Base-by-base conservation (phyloP, 1,140 invertebrate genomes). In the Vanessa atalanta region DNA sequence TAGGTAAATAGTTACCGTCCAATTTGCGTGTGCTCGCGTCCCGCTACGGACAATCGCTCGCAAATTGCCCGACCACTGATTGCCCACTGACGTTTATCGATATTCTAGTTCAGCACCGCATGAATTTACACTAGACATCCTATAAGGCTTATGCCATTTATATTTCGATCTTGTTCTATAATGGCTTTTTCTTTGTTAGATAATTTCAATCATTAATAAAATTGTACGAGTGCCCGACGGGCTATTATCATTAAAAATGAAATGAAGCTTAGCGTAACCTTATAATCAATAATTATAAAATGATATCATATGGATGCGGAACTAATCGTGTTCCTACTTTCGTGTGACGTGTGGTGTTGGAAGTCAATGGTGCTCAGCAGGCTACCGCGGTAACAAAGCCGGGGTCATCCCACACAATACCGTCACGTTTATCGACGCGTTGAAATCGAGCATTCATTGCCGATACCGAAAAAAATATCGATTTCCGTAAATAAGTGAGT, bases 401-500 rank as follows among this genome's bases (percentile, higher is more conserved):
- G 83, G 89, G 90, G 91, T 93, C 91, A 91, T 87, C 88, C 78
- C 72, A 80, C 79, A 92, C 89, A 93, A 93, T 88, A 83, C 83
- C 83, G 83, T 89, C 83, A 89, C 88, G 86, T 88, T 91, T 90
- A 89, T 76, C 86, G 85, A 88, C 82, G 88, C 87, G 88, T 86
- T 85, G 82, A 85, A 89, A 88, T 79, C 84, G 82, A 83, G 81
- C 78, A 90, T 92, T 91, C 88, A 90, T 85, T 79, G 78, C 80
- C 83, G 85, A 88, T 85, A 88, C 86, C 85, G 88, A 91, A 92
- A 93, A 92, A 93, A 91, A 93, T 93, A 93, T 93, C 91, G 91
- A 93, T 93, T 93, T 93, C 91, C 91, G 91, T 93, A 93, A 93
- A 93, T 93, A 93, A 93, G 89, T 83, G 89, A 92, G 89, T 90